Conservation (phyloP, 23 tunicate species). For the Oikopleura dioica region DNA sequence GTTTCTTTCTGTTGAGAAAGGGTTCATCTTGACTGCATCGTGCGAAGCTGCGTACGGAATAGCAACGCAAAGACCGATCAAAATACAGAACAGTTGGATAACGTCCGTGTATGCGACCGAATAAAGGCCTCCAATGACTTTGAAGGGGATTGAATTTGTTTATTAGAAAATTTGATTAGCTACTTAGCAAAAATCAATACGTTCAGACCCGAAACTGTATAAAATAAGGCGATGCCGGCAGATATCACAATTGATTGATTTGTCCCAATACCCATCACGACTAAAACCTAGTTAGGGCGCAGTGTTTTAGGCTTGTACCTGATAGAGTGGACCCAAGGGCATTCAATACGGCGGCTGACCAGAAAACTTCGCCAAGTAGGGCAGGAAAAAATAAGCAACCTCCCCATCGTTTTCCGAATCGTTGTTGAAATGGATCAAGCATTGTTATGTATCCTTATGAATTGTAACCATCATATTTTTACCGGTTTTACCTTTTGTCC, state of each 20-base stretch:
- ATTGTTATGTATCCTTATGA: constrained; percentile 37
- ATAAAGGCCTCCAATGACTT: constrained; percentile 77
- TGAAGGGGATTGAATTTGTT: too few relatives aligned
- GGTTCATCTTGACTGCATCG: constrained; percentile 18
- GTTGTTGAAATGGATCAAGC: constrained; percentile 50
- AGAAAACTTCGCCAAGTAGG: constrained; percentile 34
- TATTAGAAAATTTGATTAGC: too few relatives aligned
- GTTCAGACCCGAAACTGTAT: too few relatives aligned
- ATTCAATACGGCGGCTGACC: constrained; percentile 35
- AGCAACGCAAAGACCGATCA: constrained; percentile 28
- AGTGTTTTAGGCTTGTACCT: background rate
- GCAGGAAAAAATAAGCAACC: constrained; percentile 35
- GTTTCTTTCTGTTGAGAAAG: background rate
- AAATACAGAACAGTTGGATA: constrained; percentile 67
- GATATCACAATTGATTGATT: constrained; percentile 45
- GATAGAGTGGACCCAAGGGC: constrained; percentile 27
- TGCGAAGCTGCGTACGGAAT: constrained; percentile 51
- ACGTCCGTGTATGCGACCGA: constrained; percentile 99
- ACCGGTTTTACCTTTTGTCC: constrained; percentile 18
- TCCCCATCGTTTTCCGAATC: constrained; percentile 39
- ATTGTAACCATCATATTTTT: background rate
- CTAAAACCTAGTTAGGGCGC: background rate
- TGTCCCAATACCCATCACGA: constrained; percentile 27
- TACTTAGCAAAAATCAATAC: too few relatives aligned
- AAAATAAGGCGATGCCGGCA: constrained; percentile 54